A percentile compares a stretch with the other conserved stretches of the same genome.
Conservation (phyloP, 2,113 vertebrate species). For the Sclerurus mexicanus region DNA sequence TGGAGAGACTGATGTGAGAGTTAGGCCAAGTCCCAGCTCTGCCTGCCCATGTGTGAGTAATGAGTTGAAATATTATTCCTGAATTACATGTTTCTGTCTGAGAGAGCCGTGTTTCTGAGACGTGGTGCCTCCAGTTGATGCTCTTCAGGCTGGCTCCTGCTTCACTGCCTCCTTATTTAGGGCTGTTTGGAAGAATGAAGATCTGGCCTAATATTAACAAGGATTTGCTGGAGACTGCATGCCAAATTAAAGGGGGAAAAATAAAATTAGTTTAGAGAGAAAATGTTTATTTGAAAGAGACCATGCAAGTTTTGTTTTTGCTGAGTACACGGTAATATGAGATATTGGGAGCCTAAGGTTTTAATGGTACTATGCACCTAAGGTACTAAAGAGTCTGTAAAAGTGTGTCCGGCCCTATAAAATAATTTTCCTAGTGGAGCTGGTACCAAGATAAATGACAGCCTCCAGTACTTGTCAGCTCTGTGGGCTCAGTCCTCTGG, state of each 20-base stretch:
- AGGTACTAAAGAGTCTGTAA: background rate
- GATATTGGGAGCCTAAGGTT: background rate
- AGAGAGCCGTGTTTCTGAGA: background rate
- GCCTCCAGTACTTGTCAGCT: background rate
- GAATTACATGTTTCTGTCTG: background rate
- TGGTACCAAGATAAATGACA: slow-evolving; percentile 16
- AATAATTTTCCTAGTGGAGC: background rate
- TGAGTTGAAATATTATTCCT: background rate
- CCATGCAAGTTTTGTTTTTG: background rate
- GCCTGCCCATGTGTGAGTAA: fast-evolving
- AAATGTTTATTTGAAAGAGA: background rate
- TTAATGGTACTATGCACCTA: background rate
- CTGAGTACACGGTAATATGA: background rate
- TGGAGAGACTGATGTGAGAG: background rate
- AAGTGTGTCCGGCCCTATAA: background rate
- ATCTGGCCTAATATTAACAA: background rate
- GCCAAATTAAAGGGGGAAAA: background rate
- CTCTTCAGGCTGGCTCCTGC: background rate
- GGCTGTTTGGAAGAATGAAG: background rate
- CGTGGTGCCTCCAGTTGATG: background rate
- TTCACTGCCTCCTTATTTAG: background rate
- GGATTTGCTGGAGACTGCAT: background rate
- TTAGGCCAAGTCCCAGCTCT: background rate
- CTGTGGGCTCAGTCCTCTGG: background rate
- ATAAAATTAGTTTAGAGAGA: background rate